Percentiles rank a stretch among this genome's conserved stretches.
Evolutionary conservation across 2,113 vertebrate genomes (phyloP).

Genomic region (Pseudorhombus dupliciocellatus): DNA sequence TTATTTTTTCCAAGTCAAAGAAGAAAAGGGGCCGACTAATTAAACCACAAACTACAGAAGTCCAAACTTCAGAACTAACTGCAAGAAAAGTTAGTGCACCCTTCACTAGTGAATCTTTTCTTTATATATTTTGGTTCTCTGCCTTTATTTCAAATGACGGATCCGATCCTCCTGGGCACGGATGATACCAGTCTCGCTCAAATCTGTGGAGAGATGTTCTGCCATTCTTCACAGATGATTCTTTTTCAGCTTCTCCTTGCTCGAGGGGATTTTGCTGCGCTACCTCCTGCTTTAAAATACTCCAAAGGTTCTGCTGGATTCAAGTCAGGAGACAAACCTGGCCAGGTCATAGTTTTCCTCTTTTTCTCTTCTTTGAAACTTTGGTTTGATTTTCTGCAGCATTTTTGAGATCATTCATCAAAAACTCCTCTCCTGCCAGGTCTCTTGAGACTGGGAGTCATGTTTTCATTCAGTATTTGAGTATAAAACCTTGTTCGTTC

Average conservation of each 20-base stretch:
- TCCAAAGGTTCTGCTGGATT: neutral
- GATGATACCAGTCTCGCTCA: neutral
- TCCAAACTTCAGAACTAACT: neutral
- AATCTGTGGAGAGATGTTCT: slow-evolving; percentile 3
- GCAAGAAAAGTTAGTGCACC: neutral
- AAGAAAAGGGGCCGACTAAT: neutral
- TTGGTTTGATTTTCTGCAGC: neutral
- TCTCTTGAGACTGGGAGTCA: neutral
- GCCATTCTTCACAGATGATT: slow-evolving; percentile 2
- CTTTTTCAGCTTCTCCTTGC: slow-evolving; percentile 9
- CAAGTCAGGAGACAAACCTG: neutral
- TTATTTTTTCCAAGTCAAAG: neutral
- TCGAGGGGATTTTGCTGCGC: neutral
- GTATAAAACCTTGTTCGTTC: neutral
- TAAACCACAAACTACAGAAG: neutral
- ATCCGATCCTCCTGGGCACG: neutral
- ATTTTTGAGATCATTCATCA: neutral
- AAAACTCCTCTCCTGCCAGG: neutral
- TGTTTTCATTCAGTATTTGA: slow-evolving; percentile 1
- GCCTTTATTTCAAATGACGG: neutral
- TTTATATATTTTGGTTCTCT: neutral
- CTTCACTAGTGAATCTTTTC: neutral
- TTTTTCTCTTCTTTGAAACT: neutral
- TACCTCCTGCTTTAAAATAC: neutral
- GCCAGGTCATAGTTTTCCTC: neutral